Conservation (phyloP, 2,113 vertebrate genomes). For the Melanostigma gelatinosum region DNA sequence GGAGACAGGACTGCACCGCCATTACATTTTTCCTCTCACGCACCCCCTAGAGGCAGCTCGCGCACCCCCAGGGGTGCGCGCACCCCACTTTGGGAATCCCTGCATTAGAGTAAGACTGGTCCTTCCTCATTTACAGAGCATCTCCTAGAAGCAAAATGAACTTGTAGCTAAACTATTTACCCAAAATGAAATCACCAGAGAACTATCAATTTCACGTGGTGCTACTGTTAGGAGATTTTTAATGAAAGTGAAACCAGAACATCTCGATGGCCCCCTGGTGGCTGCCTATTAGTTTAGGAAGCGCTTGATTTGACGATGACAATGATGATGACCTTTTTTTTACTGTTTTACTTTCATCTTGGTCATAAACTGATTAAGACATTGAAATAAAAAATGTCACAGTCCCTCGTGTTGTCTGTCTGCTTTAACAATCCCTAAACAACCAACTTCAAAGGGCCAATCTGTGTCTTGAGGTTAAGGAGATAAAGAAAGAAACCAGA, state of each 20-base stretch:
- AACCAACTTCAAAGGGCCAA: background rate
- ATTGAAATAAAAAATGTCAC: background rate
- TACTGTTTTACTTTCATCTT: background rate
- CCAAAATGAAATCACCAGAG: background rate
- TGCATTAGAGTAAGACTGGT: background rate
- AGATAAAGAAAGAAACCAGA: constrained; percentile 1
- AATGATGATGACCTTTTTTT: background rate
- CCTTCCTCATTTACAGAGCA: background rate
- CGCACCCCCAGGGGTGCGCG: no score
- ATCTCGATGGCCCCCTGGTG: background rate
- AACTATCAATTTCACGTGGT: background rate
- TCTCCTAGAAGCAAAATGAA: no score
- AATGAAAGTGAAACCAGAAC: background rate
- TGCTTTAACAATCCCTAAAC: background rate
- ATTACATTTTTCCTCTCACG: no score
- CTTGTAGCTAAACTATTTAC: background rate
- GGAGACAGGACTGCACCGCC: no score
- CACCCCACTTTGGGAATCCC: no score
- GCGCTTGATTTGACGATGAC: background rate
- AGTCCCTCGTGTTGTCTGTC: background rate
- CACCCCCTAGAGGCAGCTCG: no score
- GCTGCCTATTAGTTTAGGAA: background rate
- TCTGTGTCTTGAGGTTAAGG: background rate
- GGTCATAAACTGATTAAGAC: background rate
- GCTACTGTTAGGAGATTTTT: background rate